A percentile compares a stretch with the other conserved stretches of the same genome.
Evolutionary conservation across 2,888 invertebrate genomes (phyloP).

Genomic region (Mythimna ferrago): DNA sequence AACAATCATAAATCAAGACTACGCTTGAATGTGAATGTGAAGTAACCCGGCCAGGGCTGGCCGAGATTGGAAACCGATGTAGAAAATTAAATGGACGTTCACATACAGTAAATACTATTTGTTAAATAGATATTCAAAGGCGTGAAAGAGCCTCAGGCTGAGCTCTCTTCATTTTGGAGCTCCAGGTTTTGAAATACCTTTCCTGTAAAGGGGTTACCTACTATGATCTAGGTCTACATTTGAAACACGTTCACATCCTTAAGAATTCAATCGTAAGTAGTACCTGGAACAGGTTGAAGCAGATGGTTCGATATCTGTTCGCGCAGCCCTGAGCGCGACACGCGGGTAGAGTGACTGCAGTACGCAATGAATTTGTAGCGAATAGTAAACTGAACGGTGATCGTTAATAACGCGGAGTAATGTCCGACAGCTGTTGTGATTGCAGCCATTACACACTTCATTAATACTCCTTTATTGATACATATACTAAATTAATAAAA

Average conservation of each 20-base stretch:
- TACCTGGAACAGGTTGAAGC: background rate
- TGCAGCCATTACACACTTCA: slow-evolving; percentile 16
- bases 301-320: background rate
- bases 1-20: slow-evolving; percentile 45
- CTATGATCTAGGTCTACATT: too few relatives aligned
- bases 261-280: too few relatives aligned
- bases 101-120: background rate
- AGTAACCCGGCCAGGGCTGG: slow-evolving; percentile 38
- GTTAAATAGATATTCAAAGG: too few relatives aligned
- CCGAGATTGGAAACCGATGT: background rate
- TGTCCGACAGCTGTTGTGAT: slow-evolving; percentile 21
- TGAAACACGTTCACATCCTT: too few relatives aligned
- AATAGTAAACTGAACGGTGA: slow-evolving; percentile 16
- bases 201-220: too few relatives aligned
- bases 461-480: slow-evolving; percentile 1
- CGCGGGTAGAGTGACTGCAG: slow-evolving; percentile 4
- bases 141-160: too few relatives aligned
- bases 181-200: too few relatives aligned
- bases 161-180: too few relatives aligned
- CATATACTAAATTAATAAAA: background rate
- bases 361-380: slow-evolving; percentile 32
- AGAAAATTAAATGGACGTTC: background rate
- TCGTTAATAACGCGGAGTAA: slow-evolving; percentile 28
- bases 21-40: slow-evolving; percentile 23
- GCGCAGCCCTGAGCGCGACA: slow-evolving; percentile 11